phyloP scores from a whole-genome alignment of 2,888 invertebrate species.

The Drymonia ruficornis region DNA sequence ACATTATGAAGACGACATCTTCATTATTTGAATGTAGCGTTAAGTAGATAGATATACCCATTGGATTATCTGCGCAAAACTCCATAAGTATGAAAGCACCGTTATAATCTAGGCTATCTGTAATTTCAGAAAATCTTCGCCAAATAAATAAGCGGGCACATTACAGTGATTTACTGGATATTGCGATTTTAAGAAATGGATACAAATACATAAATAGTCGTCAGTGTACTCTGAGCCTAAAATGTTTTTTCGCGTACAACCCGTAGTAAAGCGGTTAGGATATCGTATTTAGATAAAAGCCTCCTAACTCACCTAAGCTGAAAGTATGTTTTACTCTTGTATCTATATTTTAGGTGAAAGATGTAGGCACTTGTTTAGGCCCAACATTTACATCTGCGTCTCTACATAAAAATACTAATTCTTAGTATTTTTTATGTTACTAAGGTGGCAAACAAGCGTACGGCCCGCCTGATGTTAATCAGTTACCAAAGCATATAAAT shows the following conservation, averaged over 20 bases:
- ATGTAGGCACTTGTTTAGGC: constrained; percentile 12
- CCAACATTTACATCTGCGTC: constrained; percentile 17
- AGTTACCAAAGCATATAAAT: no score
- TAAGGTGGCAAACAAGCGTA: no score
- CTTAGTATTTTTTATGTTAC: no score
- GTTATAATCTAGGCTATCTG: not conserved
- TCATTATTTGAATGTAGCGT: no score
- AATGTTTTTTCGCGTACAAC: constrained; percentile 14
- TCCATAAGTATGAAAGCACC: not conserved
- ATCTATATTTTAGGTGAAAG: constrained; percentile 14
- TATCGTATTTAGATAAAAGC: constrained; percentile 33
- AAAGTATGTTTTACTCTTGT: constrained; percentile 13
- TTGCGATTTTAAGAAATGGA: not conserved
- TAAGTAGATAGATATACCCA: no score
- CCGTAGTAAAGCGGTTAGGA: constrained; percentile 15
- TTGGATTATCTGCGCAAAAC: not conserved
- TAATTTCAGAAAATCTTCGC: no score
- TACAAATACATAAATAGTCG: constrained; percentile 18
- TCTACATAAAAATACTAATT: no score
- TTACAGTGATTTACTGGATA: not conserved
- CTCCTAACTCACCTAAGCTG: constrained; percentile 15
- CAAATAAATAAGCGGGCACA: not conserved
- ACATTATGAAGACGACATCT: no score
- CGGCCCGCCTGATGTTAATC: no score
- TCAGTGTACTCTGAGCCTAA: constrained; percentile 14